These are phyloP conservation scores for Teleogryllus occipitalis DNA, from an alignment of 1,140 invertebrate species.

Conservation along the genomic window DNA sequence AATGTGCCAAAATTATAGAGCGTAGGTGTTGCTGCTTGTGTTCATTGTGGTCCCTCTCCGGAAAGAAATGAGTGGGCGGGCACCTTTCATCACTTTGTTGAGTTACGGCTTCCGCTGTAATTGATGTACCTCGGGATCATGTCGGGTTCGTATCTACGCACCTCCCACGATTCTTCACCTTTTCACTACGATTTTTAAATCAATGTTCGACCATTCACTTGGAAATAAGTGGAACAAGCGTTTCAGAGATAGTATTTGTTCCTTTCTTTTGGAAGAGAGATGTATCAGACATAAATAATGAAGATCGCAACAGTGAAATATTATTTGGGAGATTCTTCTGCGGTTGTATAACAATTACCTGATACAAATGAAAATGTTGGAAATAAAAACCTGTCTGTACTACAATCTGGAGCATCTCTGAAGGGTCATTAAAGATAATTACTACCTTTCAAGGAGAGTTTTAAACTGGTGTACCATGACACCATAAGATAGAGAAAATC, in stretches of 20 bases:
- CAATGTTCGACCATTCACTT: not conserved
- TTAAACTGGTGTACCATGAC: too few relatives aligned
- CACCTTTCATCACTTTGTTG: not conserved
- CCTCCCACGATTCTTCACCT: not conserved
- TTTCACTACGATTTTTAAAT: not conserved
- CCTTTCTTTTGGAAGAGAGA: not conserved
- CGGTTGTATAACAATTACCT: too few relatives aligned
- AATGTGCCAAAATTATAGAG: constrained; percentile 1
- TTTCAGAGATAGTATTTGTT: not conserved
- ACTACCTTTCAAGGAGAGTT: too few relatives aligned
- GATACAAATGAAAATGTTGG: not conserved
- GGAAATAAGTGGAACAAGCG: not conserved
- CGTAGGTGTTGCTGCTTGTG: not conserved
- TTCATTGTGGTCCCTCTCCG: not conserved
- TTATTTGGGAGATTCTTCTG: not conserved
- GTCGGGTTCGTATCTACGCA: not conserved
- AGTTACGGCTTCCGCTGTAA: not conserved
- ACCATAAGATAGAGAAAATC: too few relatives aligned
- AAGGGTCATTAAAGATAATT: not conserved
- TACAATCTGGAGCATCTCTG: not conserved
- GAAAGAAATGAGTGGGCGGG: not conserved
- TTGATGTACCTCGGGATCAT: not conserved
- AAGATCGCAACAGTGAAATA: not conserved
- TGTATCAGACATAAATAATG: not conserved
- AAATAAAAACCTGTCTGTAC: not conserved